Conservation (phyloP, 2,888 invertebrate species). For the Drosophila paranaensis region DNA sequence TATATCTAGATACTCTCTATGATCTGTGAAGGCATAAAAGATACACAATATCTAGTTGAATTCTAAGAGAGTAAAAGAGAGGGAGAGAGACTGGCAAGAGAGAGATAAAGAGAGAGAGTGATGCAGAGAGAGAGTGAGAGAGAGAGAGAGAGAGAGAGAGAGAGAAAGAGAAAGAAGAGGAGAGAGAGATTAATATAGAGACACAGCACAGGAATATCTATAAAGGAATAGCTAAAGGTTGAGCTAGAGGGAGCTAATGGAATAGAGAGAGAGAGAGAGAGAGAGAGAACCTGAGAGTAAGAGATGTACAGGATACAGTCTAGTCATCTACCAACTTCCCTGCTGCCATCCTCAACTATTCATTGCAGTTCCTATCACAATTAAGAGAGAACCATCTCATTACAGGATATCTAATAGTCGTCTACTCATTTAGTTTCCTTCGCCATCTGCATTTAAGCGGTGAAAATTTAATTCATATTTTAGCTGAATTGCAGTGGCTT, state of each 20-base stretch:
- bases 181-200: too few relatives aligned
- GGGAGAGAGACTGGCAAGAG: too few relatives aligned
- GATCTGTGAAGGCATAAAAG: too few relatives aligned
- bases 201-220: background rate
- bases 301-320: too few relatives aligned
- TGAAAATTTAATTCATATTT: constrained; percentile 70
- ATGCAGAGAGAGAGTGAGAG: background rate
- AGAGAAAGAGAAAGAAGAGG: background rate
- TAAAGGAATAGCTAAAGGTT: background rate
- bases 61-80: too few relatives aligned
- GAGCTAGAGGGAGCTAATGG: background rate
- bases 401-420: constrained; percentile 5
- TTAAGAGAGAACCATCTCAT: background rate
- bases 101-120: too few relatives aligned
- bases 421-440: background rate
- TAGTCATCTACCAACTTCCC: background rate
- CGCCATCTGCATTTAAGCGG: constrained; percentile 18
- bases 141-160: too few relatives aligned
- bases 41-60: background rate
- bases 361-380: background rate
- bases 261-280: background rate
- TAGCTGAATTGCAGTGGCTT: constrained; percentile 41
- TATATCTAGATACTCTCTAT: background rate
- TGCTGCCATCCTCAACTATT: background rate
- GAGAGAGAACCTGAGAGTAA: too few relatives aligned